Conservation (phyloP, 2,888 invertebrate species). For the Erebia epiphron region DNA sequence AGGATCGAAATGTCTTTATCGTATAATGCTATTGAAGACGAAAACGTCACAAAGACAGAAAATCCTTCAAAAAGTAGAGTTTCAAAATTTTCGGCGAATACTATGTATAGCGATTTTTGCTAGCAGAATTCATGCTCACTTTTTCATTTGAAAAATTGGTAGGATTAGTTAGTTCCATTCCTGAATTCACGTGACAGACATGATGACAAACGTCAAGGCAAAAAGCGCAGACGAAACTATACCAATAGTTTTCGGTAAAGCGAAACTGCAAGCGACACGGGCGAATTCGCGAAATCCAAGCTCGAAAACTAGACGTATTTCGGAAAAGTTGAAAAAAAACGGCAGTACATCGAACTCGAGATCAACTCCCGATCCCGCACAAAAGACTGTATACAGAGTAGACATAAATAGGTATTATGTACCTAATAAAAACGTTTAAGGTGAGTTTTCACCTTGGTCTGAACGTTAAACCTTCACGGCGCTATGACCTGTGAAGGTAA, state of each 20-base stretch:
- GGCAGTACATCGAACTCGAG: slow-evolving; percentile 32
- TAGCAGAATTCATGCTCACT: neutral
- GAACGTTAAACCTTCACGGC: neutral
- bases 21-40: too few relatives aligned
- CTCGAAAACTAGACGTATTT: slow-evolving; percentile 30
- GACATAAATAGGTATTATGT: slow-evolving; percentile 14
- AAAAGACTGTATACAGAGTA: neutral
- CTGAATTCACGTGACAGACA: slow-evolving; percentile 20
- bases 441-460: slow-evolving; percentile 15
- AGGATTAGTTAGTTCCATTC: neutral
- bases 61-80: neutral
- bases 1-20: too few relatives aligned
- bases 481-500: slow-evolving; percentile 8
- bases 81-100: too few relatives aligned
- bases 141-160: slow-evolving; percentile 20
- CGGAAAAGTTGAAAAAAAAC: slow-evolving; percentile 34
- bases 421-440: slow-evolving; percentile 19
- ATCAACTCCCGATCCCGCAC: slow-evolving; percentile 30
- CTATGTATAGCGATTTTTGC: neutral
- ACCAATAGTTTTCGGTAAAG: slow-evolving; percentile 30
- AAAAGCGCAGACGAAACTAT: slow-evolving; percentile 9
- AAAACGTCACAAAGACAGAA: too few relatives aligned
- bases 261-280: slow-evolving; percentile 25
- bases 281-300: slow-evolving; percentile 24
- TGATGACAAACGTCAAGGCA: slow-evolving; percentile 21